These are phyloP conservation scores for Tetranychus truncatus DNA, from an alignment of 2,888 invertebrate species.

Conservation along the genomic window DNA sequence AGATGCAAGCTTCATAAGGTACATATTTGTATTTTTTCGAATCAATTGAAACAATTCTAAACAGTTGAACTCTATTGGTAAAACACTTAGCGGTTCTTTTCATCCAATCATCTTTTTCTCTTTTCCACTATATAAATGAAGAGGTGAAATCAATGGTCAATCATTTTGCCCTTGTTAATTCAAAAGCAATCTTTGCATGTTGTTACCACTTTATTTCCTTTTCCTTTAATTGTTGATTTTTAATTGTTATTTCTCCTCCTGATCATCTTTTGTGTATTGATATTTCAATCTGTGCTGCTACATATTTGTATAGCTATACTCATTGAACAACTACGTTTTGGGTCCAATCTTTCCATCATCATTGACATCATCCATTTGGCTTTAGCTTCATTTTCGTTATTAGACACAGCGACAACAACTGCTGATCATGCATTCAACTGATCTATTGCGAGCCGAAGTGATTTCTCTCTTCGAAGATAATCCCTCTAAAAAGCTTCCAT, in stretches of 20 bases:
- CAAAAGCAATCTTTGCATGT: background rate
- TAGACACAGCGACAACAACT: background rate
- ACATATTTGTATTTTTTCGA: background rate
- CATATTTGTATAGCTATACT: background rate
- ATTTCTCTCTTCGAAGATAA: conserved; percentile 55
- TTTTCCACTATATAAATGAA: background rate
- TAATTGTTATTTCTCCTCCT: background rate
- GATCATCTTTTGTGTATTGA: background rate
- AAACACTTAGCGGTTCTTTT: background rate
- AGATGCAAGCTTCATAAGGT: background rate
- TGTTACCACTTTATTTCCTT: background rate
- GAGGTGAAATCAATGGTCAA: background rate
- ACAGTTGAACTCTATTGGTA: background rate
- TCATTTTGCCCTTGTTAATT: background rate
- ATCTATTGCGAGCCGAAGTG: conserved; percentile 41
- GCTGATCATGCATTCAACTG: conserved; percentile 15
- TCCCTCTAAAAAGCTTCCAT: conserved; percentile 50
- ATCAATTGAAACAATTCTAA: background rate
- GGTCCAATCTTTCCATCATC: background rate
- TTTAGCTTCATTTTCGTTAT: background rate
- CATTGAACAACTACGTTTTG: background rate
- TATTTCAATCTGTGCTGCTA: background rate
- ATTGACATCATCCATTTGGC: background rate
- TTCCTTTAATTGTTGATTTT: background rate
- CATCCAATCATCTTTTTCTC: background rate